Percentiles rank a stretch among this genome's conserved stretches.
Conservation (phyloP, 2,888 invertebrate genomes). For the Perizoma flavofasciatum region DNA sequence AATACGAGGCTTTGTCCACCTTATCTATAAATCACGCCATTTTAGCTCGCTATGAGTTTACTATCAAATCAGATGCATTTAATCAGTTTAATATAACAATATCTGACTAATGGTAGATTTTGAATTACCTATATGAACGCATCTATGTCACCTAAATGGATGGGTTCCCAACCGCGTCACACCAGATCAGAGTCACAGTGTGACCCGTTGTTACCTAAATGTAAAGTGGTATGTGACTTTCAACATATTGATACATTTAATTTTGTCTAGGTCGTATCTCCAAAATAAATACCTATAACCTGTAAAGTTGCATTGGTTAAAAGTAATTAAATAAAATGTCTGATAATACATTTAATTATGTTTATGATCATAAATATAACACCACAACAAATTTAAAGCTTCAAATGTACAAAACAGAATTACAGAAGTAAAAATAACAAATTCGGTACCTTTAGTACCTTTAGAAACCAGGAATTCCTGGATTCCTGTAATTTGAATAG, state of each 20-base stretch:
- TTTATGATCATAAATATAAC: conserved; percentile 46
- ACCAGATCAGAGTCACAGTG: too few relatives aligned
- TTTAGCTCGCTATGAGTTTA: not conserved
- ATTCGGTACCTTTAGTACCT: not conserved
- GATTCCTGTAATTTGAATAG: not conserved
- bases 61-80: conserved; percentile 36
- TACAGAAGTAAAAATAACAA: conserved; percentile 29
- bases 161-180: too few relatives aligned
- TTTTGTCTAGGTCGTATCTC: too few relatives aligned
- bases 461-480: not conserved
- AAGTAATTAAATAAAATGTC: too few relatives aligned
- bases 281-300: too few relatives aligned
- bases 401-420: conserved; percentile 52
- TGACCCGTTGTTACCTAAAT: too few relatives aligned
- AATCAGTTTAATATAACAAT: conserved; percentile 43
- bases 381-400: conserved; percentile 55
- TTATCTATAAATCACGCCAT: conserved; percentile 3
- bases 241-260: too few relatives aligned
- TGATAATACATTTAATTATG: not conserved
- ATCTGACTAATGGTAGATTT: not conserved
- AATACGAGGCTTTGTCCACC: not conserved
- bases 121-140: too few relatives aligned
- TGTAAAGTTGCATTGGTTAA: too few relatives aligned
- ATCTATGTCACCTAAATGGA: too few relatives aligned
- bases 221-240: too few relatives aligned